A percentile compares a stretch with the other conserved stretches of the same genome.
These are phyloP conservation scores for Antheraea yamamai DNA, from an alignment of 2,888 invertebrate genomes.

Conservation along the genomic window DNA sequence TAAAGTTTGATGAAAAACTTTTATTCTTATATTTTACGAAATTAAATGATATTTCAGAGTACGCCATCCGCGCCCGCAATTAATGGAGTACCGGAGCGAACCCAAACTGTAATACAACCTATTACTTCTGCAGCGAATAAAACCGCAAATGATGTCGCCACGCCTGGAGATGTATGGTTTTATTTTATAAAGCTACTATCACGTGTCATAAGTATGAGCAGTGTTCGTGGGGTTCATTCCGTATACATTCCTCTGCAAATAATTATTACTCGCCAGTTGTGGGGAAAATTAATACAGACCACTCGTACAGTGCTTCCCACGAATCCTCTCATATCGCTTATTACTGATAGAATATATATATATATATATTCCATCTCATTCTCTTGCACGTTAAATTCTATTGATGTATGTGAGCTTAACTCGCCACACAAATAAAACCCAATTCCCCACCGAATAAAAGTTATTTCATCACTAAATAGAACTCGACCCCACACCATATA, in stretches of 20 bases:
- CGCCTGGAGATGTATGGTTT: slow-evolving; percentile 12
- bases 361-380: too few relatives aligned
- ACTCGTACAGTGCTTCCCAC: not conserved
- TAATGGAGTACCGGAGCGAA: not conserved
- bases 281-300: not conserved
- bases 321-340: not conserved
- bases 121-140: not conserved
- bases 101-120: not conserved
- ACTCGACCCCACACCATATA: not conserved
- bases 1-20: not conserved
- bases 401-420: too few relatives aligned
- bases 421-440: too few relatives aligned
- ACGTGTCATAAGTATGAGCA: not conserved
- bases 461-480: not conserved
- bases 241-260: not conserved
- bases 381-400: too few relatives aligned
- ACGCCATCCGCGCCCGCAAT: slow-evolving; percentile 7
- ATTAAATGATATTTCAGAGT: slow-evolving; percentile 22
- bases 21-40: not conserved
- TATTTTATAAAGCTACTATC: not conserved
- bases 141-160: not conserved
- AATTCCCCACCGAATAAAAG: not conserved
- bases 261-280: not conserved
- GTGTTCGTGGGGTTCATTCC: not conserved
- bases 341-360: not conserved